These are phyloP conservation scores for Drosophila rhopaloa DNA, from an alignment of 1,140 invertebrate species.

Conservation along the genomic window DNA sequence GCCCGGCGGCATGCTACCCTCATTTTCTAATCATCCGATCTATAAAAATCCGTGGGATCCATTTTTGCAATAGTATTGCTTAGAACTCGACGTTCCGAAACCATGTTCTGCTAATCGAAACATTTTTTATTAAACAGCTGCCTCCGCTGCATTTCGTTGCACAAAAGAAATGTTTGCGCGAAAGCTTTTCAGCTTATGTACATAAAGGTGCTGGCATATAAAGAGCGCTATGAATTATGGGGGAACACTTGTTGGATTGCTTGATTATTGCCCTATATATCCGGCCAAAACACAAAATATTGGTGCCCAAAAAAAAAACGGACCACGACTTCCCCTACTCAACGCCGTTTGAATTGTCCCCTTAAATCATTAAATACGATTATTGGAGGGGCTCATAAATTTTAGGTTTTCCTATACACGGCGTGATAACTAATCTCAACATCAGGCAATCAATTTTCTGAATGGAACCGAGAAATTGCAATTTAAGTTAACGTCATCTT, in stretches of 20 bases:
- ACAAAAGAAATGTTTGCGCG: constrained; percentile 53
- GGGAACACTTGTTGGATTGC: constrained; percentile 12
- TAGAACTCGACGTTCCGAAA: constrained; percentile 13
- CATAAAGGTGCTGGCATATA: background rate
- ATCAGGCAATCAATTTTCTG: constrained; percentile 12
- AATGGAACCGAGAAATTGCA: constrained; percentile 21
- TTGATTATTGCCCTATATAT: constrained; percentile 10
- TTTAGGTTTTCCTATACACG: background rate
- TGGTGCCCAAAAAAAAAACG: background rate
- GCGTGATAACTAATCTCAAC: constrained; percentile 31
- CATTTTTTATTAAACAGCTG: constrained; percentile 48
- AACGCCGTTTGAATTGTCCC: background rate
- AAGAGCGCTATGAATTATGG: background rate
- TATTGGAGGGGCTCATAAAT: constrained; percentile 19
- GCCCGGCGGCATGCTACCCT: constrained; percentile 49
- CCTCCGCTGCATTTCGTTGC: constrained; percentile 9
- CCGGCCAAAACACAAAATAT: constrained; percentile 8
- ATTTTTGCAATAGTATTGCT: constrained; percentile 11
- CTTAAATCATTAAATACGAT: constrained; percentile 28
- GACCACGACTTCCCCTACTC: background rate
- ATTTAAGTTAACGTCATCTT: constrained; percentile 18
- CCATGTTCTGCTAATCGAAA: constrained; percentile 21
- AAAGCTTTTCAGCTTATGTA: constrained; percentile 11
- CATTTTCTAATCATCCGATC: constrained; percentile 40
- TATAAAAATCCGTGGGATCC: constrained; percentile 1